These are phyloP conservation scores for Leptopilina myrica DNA, from an alignment of 2,888 invertebrate species.

Conservation along the genomic window DNA sequence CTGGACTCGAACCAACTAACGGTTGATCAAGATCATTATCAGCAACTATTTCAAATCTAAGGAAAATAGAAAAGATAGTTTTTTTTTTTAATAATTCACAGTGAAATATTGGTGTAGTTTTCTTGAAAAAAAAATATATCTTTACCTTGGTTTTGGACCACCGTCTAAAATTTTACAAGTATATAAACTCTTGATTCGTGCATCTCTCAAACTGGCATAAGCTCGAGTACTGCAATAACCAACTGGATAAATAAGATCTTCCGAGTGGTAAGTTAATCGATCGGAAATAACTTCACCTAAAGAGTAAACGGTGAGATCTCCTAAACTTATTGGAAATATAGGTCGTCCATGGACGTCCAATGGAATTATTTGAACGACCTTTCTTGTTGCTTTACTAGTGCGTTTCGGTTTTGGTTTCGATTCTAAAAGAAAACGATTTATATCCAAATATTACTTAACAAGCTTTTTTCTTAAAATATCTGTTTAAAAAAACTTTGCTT, in stretches of 20 bases:
- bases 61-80: conserved; percentile 10
- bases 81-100: background rate
- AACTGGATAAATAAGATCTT: conserved; percentile 86
- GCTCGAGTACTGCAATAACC: conserved; percentile 87
- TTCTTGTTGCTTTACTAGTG: conserved; percentile 69
- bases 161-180: conserved; percentile 89
- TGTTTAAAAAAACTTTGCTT: too few species aligned
- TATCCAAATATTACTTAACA: background rate
- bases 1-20: conserved; percentile 83
- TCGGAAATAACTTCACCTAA: conserved; percentile 86
- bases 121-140: background rate
- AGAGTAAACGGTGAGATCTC: conserved; percentile 85
- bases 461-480: too few species aligned
- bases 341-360: conserved; percentile 83
- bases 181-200: conserved; percentile 84
- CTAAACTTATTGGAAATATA: conserved; percentile 84
- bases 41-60: conserved; percentile 87
- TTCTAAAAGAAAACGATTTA: conserved; percentile 56
- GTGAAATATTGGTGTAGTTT: background rate
- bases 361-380: conserved; percentile 81
- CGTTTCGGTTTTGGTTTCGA: conserved; percentile 69
- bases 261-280: conserved; percentile 83
- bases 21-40: conserved; percentile 84
- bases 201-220: conserved; percentile 85
- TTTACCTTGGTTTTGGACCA: conserved; percentile 82